phyloP scores from a whole-genome alignment of 2,888 invertebrate species.

The Octonoba sinensis region DNA sequence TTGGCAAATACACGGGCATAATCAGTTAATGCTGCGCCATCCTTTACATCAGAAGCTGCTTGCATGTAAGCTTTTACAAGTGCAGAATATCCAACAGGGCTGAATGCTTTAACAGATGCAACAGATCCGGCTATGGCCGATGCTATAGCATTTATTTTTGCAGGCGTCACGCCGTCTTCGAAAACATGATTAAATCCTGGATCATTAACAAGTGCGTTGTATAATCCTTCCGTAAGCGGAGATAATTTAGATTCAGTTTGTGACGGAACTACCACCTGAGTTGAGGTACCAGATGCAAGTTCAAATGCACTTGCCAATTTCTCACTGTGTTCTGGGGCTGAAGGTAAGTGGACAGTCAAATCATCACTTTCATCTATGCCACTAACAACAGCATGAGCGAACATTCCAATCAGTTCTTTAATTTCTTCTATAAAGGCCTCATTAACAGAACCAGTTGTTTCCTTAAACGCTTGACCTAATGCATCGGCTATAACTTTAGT shows the following conservation, averaged over 20 bases:
- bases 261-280: not conserved
- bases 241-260: not conserved
- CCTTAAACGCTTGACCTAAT: slow-evolving; percentile 5
- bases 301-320: slow-evolving; percentile 3
- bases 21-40: not conserved
- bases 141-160: slow-evolving; percentile 3
- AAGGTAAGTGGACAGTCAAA: not conserved
- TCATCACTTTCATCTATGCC: not conserved
- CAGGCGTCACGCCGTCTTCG: not conserved
- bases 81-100: not conserved
- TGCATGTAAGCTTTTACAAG: slow-evolving; percentile 6
- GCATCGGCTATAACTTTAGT: slow-evolving; percentile 1
- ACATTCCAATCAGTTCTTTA: not conserved
- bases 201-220: slow-evolving; percentile 3
- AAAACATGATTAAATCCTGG: not conserved
- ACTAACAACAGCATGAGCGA: slow-evolving; percentile 6
- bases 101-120: slow-evolving; percentile 2
- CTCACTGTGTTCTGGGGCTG: not conserved
- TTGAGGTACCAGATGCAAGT: slow-evolving; percentile 5
- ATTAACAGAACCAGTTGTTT: slow-evolving; percentile 14
- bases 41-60: not conserved
- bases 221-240: not conserved
- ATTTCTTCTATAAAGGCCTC: slow-evolving; percentile 8
- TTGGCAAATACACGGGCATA: not conserved
- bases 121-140: slow-evolving; percentile 6